A percentile compares a stretch with the other conserved stretches of the same genome.
Conservation (phyloP, 2,113 vertebrate species). For the Scytalopus superciliaris region DNA sequence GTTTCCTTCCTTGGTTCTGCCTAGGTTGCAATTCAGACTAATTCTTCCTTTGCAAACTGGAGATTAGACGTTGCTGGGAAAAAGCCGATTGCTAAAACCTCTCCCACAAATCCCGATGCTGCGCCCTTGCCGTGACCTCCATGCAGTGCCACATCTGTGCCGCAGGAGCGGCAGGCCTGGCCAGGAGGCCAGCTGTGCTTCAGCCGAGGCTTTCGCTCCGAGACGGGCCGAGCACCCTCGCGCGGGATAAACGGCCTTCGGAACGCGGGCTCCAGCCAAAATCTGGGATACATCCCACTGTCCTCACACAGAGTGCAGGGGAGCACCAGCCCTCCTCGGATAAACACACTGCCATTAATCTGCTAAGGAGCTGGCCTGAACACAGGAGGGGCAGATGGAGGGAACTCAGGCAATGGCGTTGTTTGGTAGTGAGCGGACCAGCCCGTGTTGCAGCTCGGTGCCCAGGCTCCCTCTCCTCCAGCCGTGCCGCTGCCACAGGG, state of each 20-base stretch:
- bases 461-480: not conserved
- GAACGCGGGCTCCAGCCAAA: fast-evolving
- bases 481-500: fast-evolving
- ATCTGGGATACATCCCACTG: not conserved
- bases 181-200: not conserved
- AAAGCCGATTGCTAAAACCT: not conserved
- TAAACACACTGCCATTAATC: not conserved
- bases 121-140: not conserved
- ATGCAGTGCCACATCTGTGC: not conserved
- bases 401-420: not conserved
- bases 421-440: fast-evolving
- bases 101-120: not conserved
- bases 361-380: not conserved
- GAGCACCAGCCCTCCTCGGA: not conserved
- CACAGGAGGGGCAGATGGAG: not conserved
- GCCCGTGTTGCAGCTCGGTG: not conserved
- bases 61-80: not conserved
- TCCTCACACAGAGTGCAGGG: not conserved
- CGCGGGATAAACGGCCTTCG: fast-evolving
- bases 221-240: fast-evolving
- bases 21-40: not conserved
- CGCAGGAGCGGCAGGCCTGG: not conserved
- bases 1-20: constrained; percentile 51
- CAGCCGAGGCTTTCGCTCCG: fast-evolving
- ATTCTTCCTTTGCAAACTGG: constrained; percentile 1